phyloP scores from a whole-genome alignment of 2,113 vertebrate species.

The Gymnorhina tibicen region DNA sequence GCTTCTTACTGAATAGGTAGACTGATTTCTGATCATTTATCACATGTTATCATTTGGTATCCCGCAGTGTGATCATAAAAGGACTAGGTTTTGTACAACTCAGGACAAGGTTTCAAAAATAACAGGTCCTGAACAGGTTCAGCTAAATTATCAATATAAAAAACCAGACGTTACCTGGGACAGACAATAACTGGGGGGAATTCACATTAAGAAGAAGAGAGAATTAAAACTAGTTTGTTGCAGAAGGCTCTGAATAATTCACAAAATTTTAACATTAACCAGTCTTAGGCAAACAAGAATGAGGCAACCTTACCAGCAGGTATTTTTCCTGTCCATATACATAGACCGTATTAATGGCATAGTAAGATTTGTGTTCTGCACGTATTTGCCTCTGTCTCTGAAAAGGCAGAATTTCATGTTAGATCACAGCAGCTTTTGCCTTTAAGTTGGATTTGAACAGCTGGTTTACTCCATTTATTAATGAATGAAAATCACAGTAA shows the following conservation, averaged over 20 bases:
- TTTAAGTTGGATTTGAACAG: not conserved
- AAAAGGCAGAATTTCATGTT: constrained; percentile 50
- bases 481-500: not conserved
- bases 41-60: not conserved
- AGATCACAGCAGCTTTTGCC: not conserved
- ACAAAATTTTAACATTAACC: not conserved
- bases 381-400: constrained; percentile 82
- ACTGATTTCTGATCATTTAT: not conserved
- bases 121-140: not conserved
- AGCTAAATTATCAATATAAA: not conserved
- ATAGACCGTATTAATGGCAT: constrained; percentile 94
- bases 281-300: not conserved
- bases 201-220: not conserved
- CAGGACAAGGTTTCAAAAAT: not conserved
- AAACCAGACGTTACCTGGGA: not conserved
- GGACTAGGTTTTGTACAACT: not conserved
- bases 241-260: not conserved
- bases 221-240: not conserved
- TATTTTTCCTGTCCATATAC: constrained; percentile 99
- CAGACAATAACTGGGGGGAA: not conserved
- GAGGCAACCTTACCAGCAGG: constrained; percentile 83
- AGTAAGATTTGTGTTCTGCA: constrained; percentile 93
- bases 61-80: not conserved
- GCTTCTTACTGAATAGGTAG: not conserved
- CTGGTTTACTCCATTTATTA: not conserved